These are phyloP conservation scores for Tolmerus cingulatus DNA, from an alignment of 2,888 invertebrate genomes.

Conservation along the genomic window DNA sequence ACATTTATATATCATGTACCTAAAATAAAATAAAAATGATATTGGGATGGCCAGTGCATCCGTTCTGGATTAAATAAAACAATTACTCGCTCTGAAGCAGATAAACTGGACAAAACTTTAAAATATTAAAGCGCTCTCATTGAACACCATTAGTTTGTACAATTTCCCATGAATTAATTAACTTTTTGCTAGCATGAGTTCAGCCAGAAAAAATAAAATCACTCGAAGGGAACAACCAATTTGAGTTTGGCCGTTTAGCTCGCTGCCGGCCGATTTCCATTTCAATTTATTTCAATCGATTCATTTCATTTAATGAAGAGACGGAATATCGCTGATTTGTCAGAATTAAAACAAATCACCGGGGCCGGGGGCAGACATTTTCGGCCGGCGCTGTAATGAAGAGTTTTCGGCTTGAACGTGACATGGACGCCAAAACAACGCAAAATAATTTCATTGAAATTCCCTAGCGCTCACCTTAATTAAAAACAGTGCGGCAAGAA, in stretches of 20 bases:
- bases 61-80: background rate
- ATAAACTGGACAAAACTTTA: background rate
- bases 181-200: background rate
- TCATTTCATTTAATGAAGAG: background rate
- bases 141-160: background rate
- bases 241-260: background rate
- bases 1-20: no score
- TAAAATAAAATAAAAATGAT: background rate
- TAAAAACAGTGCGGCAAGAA: background rate
- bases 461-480: background rate
- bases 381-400: background rate
- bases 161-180: background rate
- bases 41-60: background rate
- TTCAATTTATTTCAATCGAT: slow-evolving; percentile 13
- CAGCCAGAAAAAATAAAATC: background rate
- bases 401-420: background rate
- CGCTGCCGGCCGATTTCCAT: background rate
- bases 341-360: background rate
- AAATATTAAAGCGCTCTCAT: background rate
- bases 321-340: background rate
- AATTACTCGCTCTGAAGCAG: background rate
- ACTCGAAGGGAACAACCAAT: background rate
- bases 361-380: background rate
- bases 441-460: background rate
- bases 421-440: background rate